Evolutionary conservation across 2,797 vertebrate genomes (phyloP), one percentile per base, ranked within the genome.

Genomic region (Gymnopithys bicolor): DNA sequence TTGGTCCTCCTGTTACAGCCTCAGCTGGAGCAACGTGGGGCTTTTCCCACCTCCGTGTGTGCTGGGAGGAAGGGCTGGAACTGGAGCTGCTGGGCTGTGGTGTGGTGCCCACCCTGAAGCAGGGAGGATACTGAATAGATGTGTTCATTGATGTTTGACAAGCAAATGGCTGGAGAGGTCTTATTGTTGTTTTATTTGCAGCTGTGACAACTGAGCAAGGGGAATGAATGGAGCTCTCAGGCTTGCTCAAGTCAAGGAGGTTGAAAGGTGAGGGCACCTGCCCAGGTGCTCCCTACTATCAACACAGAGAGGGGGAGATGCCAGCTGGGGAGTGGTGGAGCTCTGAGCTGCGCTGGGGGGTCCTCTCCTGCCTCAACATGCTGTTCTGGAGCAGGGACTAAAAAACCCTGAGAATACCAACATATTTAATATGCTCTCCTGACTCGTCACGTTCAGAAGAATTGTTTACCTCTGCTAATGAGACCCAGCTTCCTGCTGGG

Each of bases 401-500:
- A 70, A 69, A 87, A 66, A 27, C 16, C 3, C 62, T 9, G 37
- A 77, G 82, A 41, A 41, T 76, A 89, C 22, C 74, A 94, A 92
- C 91, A 89, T 39, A 46, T 89, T 95, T 59, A 85, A 92, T 92
- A 19, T 60, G 87, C 87, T 92, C 60, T 93, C 78, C 89, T 93
- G 91, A 94, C 95, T 94, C 5, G 37, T 74, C 94, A 92, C 33
- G 82, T 96, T 94, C 91, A 74, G 84, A 88, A 81, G 88, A 83
- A 80, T 93, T 94, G 87, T 94, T 93, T 94, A 74, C 45, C 87
- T 91, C 84, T 75, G 89, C 87, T 94, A 93, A 95, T 92, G 94
- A 96, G 95, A 58, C 76, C 60, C 75, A 58, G 95, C 85, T 96
- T 84, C 95, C 91, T 97, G 93, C 83, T 69, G 87, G 85, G 84